phyloP scores from a whole-genome alignment of 2,888 invertebrate species.

The Microdon myrmicae region DNA sequence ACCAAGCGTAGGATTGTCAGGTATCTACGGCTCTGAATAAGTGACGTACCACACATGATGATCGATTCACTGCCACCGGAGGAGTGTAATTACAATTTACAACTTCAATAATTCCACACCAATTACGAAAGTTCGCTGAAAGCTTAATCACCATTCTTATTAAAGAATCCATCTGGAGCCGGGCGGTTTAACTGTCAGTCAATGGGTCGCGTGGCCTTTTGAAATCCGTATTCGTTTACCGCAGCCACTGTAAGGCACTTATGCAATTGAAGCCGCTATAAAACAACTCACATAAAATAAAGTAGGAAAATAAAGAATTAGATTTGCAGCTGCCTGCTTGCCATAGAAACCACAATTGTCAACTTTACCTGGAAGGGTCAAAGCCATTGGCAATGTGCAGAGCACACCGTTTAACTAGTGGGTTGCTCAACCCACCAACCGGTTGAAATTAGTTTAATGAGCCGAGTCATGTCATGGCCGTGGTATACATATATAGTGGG shows the following conservation, averaged over 20 bases:
- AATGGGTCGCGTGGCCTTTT: conserved; percentile 11
- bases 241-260: conserved; percentile 21
- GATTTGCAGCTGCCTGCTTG: background rate
- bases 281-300: conserved; percentile 23
- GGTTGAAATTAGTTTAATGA: conserved; percentile 41
- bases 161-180: conserved; percentile 17
- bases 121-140: conserved; percentile 40
- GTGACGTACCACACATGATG: too few relatives aligned
- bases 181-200: conserved; percentile 20
- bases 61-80: conserved; percentile 19
- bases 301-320: background rate
- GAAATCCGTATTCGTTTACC: conserved; percentile 11
- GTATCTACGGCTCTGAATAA: too few relatives aligned
- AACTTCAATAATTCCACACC: conserved; percentile 15
- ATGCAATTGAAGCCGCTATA: conserved; percentile 32
- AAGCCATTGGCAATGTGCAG: conserved; percentile 41
- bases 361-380: conserved; percentile 34
- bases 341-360: conserved; percentile 25
- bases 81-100: conserved; percentile 29
- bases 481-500: conserved; percentile 13
- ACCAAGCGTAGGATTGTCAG: too few relatives aligned
- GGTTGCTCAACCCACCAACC: conserved; percentile 17
- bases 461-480: conserved; percentile 28
- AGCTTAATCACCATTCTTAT: conserved; percentile 33
- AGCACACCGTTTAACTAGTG: conserved; percentile 6